Base-by-base conservation (phyloP, 23 tunicate genomes). In the Botrylloides violaceus region DNA sequence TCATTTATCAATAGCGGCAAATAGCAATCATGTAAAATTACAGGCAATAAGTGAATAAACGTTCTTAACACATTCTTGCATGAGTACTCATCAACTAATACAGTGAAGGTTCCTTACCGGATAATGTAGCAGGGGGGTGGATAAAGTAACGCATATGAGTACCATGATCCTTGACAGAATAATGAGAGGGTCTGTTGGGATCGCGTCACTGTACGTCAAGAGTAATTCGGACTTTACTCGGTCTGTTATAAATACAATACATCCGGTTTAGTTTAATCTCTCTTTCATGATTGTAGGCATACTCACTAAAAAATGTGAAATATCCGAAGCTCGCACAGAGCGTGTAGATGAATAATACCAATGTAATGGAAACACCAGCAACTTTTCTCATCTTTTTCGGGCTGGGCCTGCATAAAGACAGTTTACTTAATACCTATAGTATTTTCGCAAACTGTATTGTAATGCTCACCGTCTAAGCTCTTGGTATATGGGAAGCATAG, bases 401-500 rank as follows among this genome's bases (percentile, higher is more conserved):
- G 15, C 57, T 59, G 58, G 96, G 96, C 43, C 96, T 88, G 81
- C 15, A 0, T 15, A 0, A 0, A 24, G 32, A 24, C 15, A 24
- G 15, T 20, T 18, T 60, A 24, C 27, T 60, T 1, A 24, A 0
- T 26, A 32, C 31, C 24, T 19, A 30, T 20, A 6, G 53, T 55
- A 20, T 72, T 72, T 9, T 55, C 6, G 34, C 55, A 0, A 25
- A 7, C 5, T 72, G 29, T 4, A 62, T n/a, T 33, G 58, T 68
- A 28, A n/a, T 19, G 12, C 71, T 82, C 37, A 88, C 96, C 79
- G 71, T 73, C 96, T 63, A 58, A 88, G 65, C 66, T 88, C 96
- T 33, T 81, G 59, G 65, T 88, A 88, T 23, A 88, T 88, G 3
- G 96, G 96, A 36, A 88, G 84, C 96, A 88, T 88, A 15, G 96